Conservation (phyloP, 30 jellyfish, hydroid and myxozoan genomes). For the Calvadosia cruxmelitensis region DNA sequence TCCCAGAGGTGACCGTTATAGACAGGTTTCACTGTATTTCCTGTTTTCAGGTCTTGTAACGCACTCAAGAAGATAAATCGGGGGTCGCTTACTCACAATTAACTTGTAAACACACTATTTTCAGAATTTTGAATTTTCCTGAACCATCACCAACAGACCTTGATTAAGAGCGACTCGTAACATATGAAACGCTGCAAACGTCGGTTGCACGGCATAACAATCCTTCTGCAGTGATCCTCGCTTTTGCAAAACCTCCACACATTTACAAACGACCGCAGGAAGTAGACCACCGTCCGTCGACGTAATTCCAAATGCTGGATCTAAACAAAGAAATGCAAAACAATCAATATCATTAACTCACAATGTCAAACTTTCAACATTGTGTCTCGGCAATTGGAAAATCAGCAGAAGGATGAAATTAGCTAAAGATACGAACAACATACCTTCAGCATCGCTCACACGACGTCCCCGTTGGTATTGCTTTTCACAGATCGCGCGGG, state of each 20-base stretch:
- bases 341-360: too few relatives aligned
- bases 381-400: too few relatives aligned
- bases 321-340: constrained; percentile 17
- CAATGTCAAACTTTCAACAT: too few relatives aligned
- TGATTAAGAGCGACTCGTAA: constrained; percentile 71
- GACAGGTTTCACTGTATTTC: too few relatives aligned
- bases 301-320: constrained; percentile 51
- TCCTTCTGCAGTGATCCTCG: constrained; percentile 23
- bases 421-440: not conserved
- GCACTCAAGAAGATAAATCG: too few relatives aligned
- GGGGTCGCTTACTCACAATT: too few relatives aligned
- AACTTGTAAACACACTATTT: too few relatives aligned
- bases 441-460: constrained; percentile 64
- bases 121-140: too few relatives aligned
- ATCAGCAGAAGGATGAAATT: too few relatives aligned
- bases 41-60: too few relatives aligned
- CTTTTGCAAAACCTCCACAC: constrained; percentile 31
- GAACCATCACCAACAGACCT: constrained; percentile 57
- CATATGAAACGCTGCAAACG: constrained; percentile 20
- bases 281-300: constrained; percentile 5
- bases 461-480: constrained; percentile 39
- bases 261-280: constrained; percentile 28
- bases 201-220: constrained; percentile 28
- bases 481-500: constrained; percentile 26
- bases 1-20: too few relatives aligned